A percentile compares a stretch with the other conserved stretches of the same genome.
These are phyloP conservation scores for Gracilinanus agilis DNA, from an alignment of 2,113 vertebrate genomes.

Conservation along the genomic window DNA sequence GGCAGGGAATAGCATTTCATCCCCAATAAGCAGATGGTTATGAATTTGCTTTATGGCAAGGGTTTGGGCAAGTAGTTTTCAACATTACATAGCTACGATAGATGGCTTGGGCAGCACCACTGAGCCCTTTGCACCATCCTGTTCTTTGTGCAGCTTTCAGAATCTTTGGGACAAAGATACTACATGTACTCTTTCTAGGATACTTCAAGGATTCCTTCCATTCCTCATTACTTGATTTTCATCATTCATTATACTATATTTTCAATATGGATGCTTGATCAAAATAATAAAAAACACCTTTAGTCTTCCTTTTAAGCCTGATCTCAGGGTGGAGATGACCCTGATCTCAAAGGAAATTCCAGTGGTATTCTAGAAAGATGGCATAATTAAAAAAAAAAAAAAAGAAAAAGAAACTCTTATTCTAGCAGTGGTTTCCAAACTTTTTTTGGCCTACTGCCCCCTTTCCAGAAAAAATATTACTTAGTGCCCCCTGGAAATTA, in stretches of 20 bases:
- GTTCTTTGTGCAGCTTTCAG: background rate
- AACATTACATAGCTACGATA: background rate
- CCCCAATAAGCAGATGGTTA: background rate
- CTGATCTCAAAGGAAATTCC: background rate
- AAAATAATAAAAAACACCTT: no score
- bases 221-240: background rate
- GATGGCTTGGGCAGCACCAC: background rate
- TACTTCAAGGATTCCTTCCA: background rate
- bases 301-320: background rate
- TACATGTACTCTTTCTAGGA: background rate
- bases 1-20: background rate
- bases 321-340: background rate
- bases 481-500: no score
- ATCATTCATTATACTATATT: background rate
- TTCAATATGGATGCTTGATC: background rate
- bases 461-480: no score
- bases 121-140: background rate
- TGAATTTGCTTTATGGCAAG: background rate
- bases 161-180: background rate
- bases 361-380: background rate
- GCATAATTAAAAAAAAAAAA: no score
- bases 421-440: no score
- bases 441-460: no score
- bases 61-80: background rate
- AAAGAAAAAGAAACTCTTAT: background rate